Evolutionary conservation across 2,888 invertebrate genomes (phyloP), one percentile per base, ranked within the genome.

Genomic region (Suillia variegata): DNA sequence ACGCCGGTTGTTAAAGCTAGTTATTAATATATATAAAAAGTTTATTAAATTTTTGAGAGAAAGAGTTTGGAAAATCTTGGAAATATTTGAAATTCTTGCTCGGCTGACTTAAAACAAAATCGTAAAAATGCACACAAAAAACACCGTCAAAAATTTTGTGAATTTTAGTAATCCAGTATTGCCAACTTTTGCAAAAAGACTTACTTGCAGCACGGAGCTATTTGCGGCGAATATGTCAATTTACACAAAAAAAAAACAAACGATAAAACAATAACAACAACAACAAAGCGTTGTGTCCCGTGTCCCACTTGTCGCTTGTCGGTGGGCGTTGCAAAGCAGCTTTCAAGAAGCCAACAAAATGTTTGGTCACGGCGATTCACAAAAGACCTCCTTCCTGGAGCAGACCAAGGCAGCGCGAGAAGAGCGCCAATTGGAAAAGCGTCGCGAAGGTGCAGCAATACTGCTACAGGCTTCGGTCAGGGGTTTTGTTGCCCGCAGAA

Each of bases 341-440:
- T n/a, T n/a, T n/a, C 26, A 26, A 26, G 26, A 26, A 26, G 26
- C 6, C 26, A 26, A 26, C 26, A 26, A 66, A 67, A 89, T 89
- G 88, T 89, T 88, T 74, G 85, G 85, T 70, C 84, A 84, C 69
- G 81, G 85, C 26, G 87, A 89, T 70, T 87, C 87, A 33, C 86
- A 87, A 70, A 93, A 92, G 81, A 73, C 69, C 53, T 73, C 70
- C 31, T 96, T 96, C 82, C 85, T 96, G 74, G 93, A 94, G 80
- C 93, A 94, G 79, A 93, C 93, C 3, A 96, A 96, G 82, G 92
- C 91, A 24, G 95, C 96, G 13, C 86, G 96, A 62, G 93, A 94
- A 79, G 95, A 95, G 80, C 87, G 96, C 59, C 94, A 93, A 0
- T 83, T 90, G 56, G 96, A 94, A 75, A 93, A 94, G 79, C 87